Percentiles rank a stretch among this genome's conserved stretches.
These are phyloP conservation scores for Stegana nigrithorax DNA, from an alignment of 2,888 invertebrate species.

Conservation along the genomic window DNA sequence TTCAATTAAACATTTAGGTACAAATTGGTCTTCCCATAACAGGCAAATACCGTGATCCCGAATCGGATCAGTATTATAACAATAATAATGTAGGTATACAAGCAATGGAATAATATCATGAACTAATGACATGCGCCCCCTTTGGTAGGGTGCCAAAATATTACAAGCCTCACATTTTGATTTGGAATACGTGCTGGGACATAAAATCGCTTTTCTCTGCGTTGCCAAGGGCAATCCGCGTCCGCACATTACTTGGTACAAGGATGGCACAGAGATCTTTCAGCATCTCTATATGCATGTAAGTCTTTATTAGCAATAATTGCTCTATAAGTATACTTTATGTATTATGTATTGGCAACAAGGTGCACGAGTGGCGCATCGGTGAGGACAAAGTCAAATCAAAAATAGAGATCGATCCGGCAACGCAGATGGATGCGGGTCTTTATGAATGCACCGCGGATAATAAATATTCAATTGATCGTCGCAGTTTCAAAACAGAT, in stretches of 20 bases:
- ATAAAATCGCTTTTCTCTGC: slow-evolving; percentile 93
- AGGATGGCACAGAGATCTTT: slow-evolving; percentile 93
- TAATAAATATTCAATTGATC: slow-evolving; percentile 92
- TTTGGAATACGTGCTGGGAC: slow-evolving; percentile 91
- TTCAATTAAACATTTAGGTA: slow-evolving; percentile 69
- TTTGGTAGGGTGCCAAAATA: slow-evolving; percentile 92
- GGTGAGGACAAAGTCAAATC: slow-evolving; percentile 87
- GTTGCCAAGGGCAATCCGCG: slow-evolving; percentile 90
- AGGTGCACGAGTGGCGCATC: slow-evolving; percentile 92
- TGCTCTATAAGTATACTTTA: not conserved
- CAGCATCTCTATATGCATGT: slow-evolving; percentile 90
- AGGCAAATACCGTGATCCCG: slow-evolving; percentile 89
- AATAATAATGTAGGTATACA: slow-evolving; percentile 80
- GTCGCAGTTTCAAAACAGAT: slow-evolving; percentile 92
- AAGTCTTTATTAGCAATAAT: slow-evolving; percentile 63
- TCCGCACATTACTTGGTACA: slow-evolving; percentile 95
- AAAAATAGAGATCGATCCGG: slow-evolving; percentile 94
- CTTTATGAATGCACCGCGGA: slow-evolving; percentile 94
- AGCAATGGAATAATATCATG: too few species aligned
- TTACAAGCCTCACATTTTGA: slow-evolving; percentile 90
- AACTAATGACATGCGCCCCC: too few species aligned
- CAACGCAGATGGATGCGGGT: slow-evolving; percentile 96
- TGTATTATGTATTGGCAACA: not conserved
- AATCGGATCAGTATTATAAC: slow-evolving; percentile 91
- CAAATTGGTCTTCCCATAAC: slow-evolving; percentile 90